Percentiles rank a stretch among this genome's conserved stretches.
These are phyloP conservation scores for Lysiphlebus fabarum DNA, from an alignment of 1,140 invertebrate species.

Conservation along the genomic window DNA sequence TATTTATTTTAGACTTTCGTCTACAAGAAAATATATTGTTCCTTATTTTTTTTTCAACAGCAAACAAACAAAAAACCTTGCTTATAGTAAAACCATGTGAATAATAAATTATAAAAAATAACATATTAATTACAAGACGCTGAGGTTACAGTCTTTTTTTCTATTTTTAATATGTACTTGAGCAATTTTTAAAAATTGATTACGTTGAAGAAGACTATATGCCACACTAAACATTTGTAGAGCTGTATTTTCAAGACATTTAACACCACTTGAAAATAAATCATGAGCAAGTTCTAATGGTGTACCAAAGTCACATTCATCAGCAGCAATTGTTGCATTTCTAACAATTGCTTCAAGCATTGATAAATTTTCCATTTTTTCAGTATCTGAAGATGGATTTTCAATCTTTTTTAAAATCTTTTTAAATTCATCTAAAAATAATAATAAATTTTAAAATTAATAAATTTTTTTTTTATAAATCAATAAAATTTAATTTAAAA, in stretches of 20 bases:
- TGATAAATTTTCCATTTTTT: conserved; percentile 59
- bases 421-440: conserved; percentile 64
- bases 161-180: conserved; percentile 65
- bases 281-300: conserved; percentile 84
- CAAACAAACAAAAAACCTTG: too few species aligned
- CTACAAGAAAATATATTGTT: too few species aligned
- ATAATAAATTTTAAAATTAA: conserved; percentile 28
- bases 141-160: conserved; percentile 51
- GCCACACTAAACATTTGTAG: conserved; percentile 68
- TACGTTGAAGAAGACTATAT: conserved; percentile 73
- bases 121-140: conserved; percentile 37
- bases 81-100: too few species aligned
- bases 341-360: conserved; percentile 76
- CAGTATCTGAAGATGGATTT: conserved; percentile 60
- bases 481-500: conserved; percentile 16
- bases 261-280: conserved; percentile 73
- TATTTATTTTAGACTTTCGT: too few species aligned
- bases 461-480: conserved; percentile 1
- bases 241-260: conserved; percentile 65
- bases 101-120: neutral
- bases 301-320: conserved; percentile 93
- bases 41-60: too few species aligned
- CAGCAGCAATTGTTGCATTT: conserved; percentile 81
- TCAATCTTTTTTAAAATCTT: conserved; percentile 69
- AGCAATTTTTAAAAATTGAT: conserved; percentile 73